A percentile compares a stretch with the other conserved stretches of the same genome.
These are phyloP conservation scores for Astyanax mexicanus DNA, from an alignment of 2,797 vertebrate species.

Conservation along the genomic window DNA sequence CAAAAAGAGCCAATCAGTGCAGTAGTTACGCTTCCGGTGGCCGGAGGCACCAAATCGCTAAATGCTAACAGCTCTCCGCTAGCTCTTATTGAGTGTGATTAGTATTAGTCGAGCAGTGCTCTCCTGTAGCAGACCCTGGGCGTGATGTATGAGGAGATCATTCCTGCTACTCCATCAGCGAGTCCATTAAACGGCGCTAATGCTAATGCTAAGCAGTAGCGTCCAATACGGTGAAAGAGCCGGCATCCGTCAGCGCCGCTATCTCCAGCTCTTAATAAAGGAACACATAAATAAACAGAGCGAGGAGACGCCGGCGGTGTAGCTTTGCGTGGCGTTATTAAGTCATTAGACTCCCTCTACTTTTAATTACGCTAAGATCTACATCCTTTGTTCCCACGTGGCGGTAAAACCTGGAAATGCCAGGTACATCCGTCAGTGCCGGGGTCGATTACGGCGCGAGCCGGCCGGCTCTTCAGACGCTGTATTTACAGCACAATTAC, in stretches of 20 bases:
- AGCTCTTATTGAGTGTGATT: background rate
- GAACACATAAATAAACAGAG: conserved; percentile 30
- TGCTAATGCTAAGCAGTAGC: conserved; percentile 42
- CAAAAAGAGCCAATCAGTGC: too few species aligned
- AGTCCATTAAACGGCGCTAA: conserved; percentile 56
- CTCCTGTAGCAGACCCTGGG: conserved; percentile 44
- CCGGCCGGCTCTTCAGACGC: conserved; percentile 17
- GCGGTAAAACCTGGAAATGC: conserved; percentile 43
- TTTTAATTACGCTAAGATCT: conserved; percentile 52
- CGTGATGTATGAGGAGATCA: conserved; percentile 55
- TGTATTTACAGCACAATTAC: conserved; percentile 33
- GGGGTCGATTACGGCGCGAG: conserved; percentile 14
- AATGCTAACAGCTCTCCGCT: background rate
- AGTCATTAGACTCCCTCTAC: conserved; percentile 21
- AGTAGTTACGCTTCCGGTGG: too few species aligned
- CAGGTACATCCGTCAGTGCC: conserved; percentile 36
- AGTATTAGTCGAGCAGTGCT: background rate
- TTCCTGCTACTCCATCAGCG: conserved; percentile 26
- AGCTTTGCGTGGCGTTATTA: conserved; percentile 12
- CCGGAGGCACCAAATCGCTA: too few species aligned
- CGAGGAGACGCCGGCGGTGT: conserved; percentile 1
- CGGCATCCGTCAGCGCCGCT: conserved; percentile 20
- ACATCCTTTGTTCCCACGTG: conserved; percentile 36
- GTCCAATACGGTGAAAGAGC: conserved; percentile 38
- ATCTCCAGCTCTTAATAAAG: background rate